Evolutionary conservation across 1,140 invertebrate genomes (phyloP), one percentile per base, ranked within the genome.

Genomic region (Wiebesia pumilae): DNA sequence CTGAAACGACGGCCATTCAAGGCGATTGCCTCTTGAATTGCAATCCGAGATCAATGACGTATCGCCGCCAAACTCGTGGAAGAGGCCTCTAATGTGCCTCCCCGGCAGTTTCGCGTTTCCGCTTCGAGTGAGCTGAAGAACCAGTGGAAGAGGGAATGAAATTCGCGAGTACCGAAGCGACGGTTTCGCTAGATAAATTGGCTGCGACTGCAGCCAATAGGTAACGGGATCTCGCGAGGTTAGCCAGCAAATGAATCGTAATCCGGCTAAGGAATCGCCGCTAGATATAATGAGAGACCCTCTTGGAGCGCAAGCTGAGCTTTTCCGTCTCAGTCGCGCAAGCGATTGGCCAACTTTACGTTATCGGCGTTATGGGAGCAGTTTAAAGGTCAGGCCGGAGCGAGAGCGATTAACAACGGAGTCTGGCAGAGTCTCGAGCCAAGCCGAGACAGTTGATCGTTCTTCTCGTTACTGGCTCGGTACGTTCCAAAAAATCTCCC

Each of bases 361-460:
- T 86, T 81, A 86, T 81, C 84, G 65, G 67, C 12, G 54, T 85
- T 81, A 85, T 81, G 84, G 84, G 78, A 43, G 84, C 78, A 85
- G 84, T 86, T 86, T 86, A 86, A 86, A 86, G 84, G 84, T 86
- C 84, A 86, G 30, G 21, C 83, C 40, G 38, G 27, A 1, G 30
- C n/a, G 27, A 54, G 14, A 27, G 83, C 67, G 84, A 86, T 86
- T 86, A 86, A 65, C 51, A 47, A 47, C 27, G n/a, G 69, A 58
- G 27, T 47, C 47, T 75, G 82, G 71, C 82, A 21, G 33, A 62
- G 77, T 30, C 3, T 16, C n/a, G 69, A 38, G 69, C 24, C 24
- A 47, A 54, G 14, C 27, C 30, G 47, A 79, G 77, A 58, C 62
- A 81, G 80, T 81, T 51, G 62, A 67, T 81, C 80, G 58, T 80